A percentile compares a stretch with the other conserved stretches of the same genome.
Conservation (phyloP, 2,797 vertebrate genomes). For the Lutjanus argentimaculatus region DNA sequence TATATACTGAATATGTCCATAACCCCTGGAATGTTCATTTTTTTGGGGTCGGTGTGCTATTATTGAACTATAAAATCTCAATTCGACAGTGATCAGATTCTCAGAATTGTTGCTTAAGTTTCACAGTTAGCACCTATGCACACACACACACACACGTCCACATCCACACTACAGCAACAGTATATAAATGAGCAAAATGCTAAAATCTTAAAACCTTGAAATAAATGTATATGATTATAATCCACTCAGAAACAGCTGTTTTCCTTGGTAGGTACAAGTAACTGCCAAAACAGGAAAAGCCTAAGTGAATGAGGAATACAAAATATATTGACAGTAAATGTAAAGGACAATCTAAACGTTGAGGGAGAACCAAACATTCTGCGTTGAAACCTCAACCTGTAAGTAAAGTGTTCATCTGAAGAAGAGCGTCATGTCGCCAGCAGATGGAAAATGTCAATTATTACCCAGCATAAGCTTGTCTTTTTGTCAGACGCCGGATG, state of each 20-base stretch:
- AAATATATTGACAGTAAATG: not conserved
- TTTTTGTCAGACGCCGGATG: conserved; percentile 4
- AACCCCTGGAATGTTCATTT: conserved; percentile 63
- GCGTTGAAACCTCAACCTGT: not conserved
- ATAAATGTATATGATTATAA: conserved; percentile 34
- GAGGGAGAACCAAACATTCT: not conserved
- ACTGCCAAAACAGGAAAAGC: conserved; percentile 65
- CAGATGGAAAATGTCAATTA: conserved; percentile 4
- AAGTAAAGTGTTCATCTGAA: conserved; percentile 11
- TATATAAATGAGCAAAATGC: conserved; percentile 67
- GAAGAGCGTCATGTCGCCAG: not conserved
- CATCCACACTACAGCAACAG: conserved; percentile 67
- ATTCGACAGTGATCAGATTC: conserved; percentile 60
- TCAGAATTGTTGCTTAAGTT: conserved; percentile 66
- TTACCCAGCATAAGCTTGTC: conserved; percentile 12
- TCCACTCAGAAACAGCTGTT: conserved; percentile 33
- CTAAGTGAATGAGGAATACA: conserved; percentile 14
- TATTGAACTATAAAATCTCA: conserved; percentile 70
- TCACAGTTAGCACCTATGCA: conserved; percentile 75
- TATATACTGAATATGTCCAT: conserved; percentile 31
- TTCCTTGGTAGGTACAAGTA: conserved; percentile 48
- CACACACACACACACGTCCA: conserved; percentile 47
- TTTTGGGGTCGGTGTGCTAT: conserved; percentile 46
- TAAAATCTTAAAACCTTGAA: conserved; percentile 40
- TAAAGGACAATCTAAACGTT: conserved; percentile 6